Conservation (phyloP, 2,888 invertebrate genomes). For the Brachylomia viminalis region DNA sequence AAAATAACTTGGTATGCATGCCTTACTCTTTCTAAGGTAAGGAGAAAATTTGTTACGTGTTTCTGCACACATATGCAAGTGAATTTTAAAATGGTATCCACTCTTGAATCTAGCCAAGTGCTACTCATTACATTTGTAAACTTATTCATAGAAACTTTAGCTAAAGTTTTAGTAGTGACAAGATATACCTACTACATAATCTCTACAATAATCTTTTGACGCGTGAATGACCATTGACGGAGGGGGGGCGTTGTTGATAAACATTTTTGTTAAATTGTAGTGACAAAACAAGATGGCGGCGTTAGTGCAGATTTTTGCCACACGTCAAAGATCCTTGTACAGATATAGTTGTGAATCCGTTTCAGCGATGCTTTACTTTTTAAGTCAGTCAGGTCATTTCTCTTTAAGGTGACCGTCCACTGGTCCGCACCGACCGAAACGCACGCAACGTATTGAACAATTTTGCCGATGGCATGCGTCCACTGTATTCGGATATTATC, state of each 20-base stretch:
- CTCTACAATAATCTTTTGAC: not conserved
- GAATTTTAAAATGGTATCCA: constrained; percentile 42
- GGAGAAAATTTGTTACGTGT: constrained; percentile 38
- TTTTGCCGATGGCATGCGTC: not conserved
- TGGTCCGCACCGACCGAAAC: not conserved
- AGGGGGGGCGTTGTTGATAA: not conserved
- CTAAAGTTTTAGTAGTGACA: not conserved
- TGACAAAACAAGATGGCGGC: not conserved
- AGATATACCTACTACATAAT: too few species aligned
- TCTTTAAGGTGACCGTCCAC: not conserved
- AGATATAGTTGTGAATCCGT: not conserved
- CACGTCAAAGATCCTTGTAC: not conserved
- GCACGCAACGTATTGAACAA: not conserved
- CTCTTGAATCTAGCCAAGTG: constrained; percentile 40
- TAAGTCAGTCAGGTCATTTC: not conserved
- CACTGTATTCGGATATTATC: not conserved
- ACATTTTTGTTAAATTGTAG: too few species aligned
- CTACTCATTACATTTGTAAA: constrained; percentile 36
- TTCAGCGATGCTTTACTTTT: not conserved
- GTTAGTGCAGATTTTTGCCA: not conserved
- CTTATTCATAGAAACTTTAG: constrained; percentile 15
- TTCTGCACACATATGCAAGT: constrained; percentile 24
- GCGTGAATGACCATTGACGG: not conserved
- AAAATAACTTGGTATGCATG: constrained; percentile 32
- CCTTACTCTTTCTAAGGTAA: constrained; percentile 1